phyloP scores from a whole-genome alignment of 2,888 invertebrate species.

The Limnephilus marmoratus region DNA sequence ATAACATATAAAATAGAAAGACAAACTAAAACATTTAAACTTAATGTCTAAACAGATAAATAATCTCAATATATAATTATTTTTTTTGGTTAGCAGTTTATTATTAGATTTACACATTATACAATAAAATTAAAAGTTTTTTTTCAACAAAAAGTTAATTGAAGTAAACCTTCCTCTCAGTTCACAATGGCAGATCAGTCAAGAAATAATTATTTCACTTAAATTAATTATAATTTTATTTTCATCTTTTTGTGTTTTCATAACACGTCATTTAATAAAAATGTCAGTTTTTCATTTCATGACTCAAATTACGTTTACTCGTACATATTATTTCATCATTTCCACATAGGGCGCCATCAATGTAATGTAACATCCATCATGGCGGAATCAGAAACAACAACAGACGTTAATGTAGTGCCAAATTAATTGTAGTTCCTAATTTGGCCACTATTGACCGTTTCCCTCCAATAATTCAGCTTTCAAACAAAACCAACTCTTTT shows the following conservation, averaged over 20 bases:
- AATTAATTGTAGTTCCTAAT: not conserved
- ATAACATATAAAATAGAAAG: slow-evolving; percentile 7
- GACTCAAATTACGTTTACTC: not conserved
- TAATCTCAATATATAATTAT: not conserved
- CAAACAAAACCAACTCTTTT: not conserved
- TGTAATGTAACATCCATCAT: not conserved
- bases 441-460: not conserved
- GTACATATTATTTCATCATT: not conserved
- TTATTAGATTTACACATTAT: not conserved
- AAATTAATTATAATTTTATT: not conserved
- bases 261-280: no score
- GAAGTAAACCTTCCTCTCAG: not conserved
- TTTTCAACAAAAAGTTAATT: not conserved
- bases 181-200: not conserved
- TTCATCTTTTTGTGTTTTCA: no score
- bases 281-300: no score
- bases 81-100: not conserved
- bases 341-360: not conserved
- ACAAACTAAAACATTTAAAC: not conserved
- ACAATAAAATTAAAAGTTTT: not conserved
- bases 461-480: not conserved
- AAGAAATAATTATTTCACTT: not conserved
- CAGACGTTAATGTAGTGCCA: not conserved
- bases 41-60: not conserved
- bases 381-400: not conserved